Percentiles rank a stretch among this genome's conserved stretches.
These are phyloP conservation scores for Climacteris rufus DNA, from an alignment of 2,113 vertebrate species.

Conservation along the genomic window DNA sequence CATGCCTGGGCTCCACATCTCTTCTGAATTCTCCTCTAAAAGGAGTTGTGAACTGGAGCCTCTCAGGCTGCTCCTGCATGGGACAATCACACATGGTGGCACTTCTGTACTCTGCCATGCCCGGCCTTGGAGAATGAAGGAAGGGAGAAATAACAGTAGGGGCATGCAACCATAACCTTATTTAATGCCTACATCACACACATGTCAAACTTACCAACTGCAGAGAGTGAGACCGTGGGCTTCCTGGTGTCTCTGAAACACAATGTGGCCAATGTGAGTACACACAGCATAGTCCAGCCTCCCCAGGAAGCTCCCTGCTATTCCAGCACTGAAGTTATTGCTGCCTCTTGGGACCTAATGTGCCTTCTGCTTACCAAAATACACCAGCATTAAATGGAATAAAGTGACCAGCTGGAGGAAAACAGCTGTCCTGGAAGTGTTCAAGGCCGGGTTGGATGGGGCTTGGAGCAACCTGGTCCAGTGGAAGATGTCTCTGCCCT, in stretches of 20 bases:
- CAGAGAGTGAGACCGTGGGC: conserved; percentile 87
- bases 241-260: conserved; percentile 91
- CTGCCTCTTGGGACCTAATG: neutral
- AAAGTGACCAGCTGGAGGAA: neutral
- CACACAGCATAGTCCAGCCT: neutral
- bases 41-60: neutral
- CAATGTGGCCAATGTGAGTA: neutral
- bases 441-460: neutral
- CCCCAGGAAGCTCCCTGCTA: neutral
- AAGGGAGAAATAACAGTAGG: neutral
- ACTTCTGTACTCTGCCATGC: neutral
- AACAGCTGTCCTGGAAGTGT: neutral
- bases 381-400: neutral
- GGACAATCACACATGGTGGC: neutral
- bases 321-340: neutral
- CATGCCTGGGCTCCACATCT: neutral
- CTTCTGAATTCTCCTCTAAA: neutral
- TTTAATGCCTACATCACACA: neutral
- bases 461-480: neutral
- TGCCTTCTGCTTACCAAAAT: neutral
- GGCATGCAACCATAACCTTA: neutral
- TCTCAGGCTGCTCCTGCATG: neutral
- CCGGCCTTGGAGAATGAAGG: neutral
- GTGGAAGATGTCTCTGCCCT: neutral
- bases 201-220: conserved; percentile 82